Evolutionary conservation across 2,888 invertebrate species (phyloP), one percentile per base, ranked within the genome.

Genomic region (Eumacrocentrus americanus): DNA sequence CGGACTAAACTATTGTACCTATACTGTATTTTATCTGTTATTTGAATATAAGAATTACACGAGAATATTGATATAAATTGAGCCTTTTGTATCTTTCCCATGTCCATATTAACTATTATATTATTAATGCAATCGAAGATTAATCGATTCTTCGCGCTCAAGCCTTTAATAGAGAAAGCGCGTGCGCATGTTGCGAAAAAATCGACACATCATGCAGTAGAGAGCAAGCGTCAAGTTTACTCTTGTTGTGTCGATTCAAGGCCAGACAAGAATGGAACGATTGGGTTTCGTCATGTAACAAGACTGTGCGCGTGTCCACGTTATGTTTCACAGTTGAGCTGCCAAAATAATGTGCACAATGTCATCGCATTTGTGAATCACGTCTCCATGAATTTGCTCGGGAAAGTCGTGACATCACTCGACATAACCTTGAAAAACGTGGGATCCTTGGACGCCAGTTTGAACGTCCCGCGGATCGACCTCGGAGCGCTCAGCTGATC

Each of bases 191-290:
- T 40, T 40, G 6, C 40, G 40, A 6, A 40, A 48, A 48, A 37
- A 51, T 37, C 35, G 16, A 20, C 9, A 20, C n/a, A 44, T 44
- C 2, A 22, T 2, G 9, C 5, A 14, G 11, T 3, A 1, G 7
- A 38, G 53, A 38, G 16, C 16, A 25, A 23, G 11, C 20, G 5
- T 18, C 48, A 12, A 37, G 7, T 37, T 42, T 23, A 42, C 22
- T 25, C 7, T 14, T 23, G 18, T n/a, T 23, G 47, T n/a, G 9
- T 11, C 22, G 9, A 29, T 47, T 20, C 72, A 78, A 78, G 78
- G 75, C 68, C 75, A 71, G 76, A 77, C 72, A 77, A 79, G 75
- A 78, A 77, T 78, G 77, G 76, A 72, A 72, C 70, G 58, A 66
- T 57, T 47, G 18, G 55, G 47, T 77, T 76, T 77, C 76, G 71